Evolutionary conservation across 2,888 invertebrate genomes (phyloP), one percentile per base, ranked within the genome.

Genomic region (Heliconius ethilla): DNA sequence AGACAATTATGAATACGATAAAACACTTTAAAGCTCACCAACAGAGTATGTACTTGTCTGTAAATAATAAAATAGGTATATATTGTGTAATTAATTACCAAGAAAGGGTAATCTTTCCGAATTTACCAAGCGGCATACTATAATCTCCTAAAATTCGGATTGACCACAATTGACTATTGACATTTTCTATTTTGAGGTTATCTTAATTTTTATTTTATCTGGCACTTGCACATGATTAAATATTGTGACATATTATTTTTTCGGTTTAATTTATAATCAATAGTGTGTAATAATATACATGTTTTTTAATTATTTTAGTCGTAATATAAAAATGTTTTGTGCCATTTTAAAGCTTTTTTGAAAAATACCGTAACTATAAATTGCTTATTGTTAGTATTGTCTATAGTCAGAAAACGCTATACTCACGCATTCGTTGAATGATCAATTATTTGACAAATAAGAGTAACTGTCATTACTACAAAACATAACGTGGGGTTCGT

Each of bases 91-190:
- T 84, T 90, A 91, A 86, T 94, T 93, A 94, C 94, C 94, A 95
- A 87, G 93, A 93, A 84, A 94, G 86, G 83, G 92, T 91, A 86
- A 95, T 94, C 91, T 92, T 94, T 86, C 94, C 93, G 85, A 95
- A 94, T 87, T 89, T 95, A 88, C 93, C 93, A 89, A 95, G 92
- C 91, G 90, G 93, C 95, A 95, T 95, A 92, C 89, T 94, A 92
- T 89, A 93, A 92, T 85, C 85, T 85, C 85, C 79, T 11, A 73
- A 74, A 63, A 79, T 67, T 83, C 82, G 86, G 85, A 79, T 70
- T 77, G 81, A 81, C 80, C 81, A 51, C 45, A 51, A 51, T 70
- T 29, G 51, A 51, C 29, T 40, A 45, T 40, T 70, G 55, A 70
- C 70, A 33, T 70, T 82, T 80, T 75, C 11, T 67, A 3, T 81